Base-by-base conservation (phyloP, 2,113 vertebrate species). In the Prolemur simus region DNA sequence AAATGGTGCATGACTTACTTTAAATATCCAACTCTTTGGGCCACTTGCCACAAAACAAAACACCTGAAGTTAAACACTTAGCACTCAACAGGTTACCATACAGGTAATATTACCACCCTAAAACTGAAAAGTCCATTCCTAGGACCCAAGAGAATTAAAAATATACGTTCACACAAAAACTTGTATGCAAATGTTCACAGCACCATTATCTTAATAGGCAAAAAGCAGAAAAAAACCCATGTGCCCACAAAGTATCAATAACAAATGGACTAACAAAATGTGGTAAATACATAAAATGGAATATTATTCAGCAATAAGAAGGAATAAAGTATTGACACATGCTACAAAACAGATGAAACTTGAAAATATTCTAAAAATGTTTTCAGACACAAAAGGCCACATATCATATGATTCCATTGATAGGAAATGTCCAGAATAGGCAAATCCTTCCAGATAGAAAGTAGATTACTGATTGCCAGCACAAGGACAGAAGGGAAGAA, bases 41-140 rank as follows among this genome's bases (percentile, higher is more conserved):
- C 15, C 96, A 96, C 39, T 25, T 95, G 77, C n/a, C 87, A 95
- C 20, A 89, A 85, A 47, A 86, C 45, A 74, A 87, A 86, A 86
- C 20, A 92, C 42, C 21, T 68, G 0, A 91, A 87, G 73, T n/a
- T 58, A 92, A 96, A 94, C 5, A 66, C 63, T 66, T 25, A 81
- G 64, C 8, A 73, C 25, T 86, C 82, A 73, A 83, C 8, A 83
- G 47, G 17, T 71, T 95, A 66, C 63, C 54, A 60, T 13, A 89
- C 42, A 90, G 52, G 21, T 58, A 64, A 21, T 69, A 39, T 17
- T 10, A 84, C 2, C 63, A 60, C 37, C 45, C 74, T 54, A 49
- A 77, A 94, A 78, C 2, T 7, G 42, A 91, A 89, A 83, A 25
- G 78, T 58, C 21, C 34, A 89, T 39, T 89, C 18, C 14, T 32